Percentiles rank a stretch among this genome's conserved stretches.
Evolutionary conservation across 2,797 vertebrate genomes (phyloP).

Genomic region (Eulemur albifrons): DNA sequence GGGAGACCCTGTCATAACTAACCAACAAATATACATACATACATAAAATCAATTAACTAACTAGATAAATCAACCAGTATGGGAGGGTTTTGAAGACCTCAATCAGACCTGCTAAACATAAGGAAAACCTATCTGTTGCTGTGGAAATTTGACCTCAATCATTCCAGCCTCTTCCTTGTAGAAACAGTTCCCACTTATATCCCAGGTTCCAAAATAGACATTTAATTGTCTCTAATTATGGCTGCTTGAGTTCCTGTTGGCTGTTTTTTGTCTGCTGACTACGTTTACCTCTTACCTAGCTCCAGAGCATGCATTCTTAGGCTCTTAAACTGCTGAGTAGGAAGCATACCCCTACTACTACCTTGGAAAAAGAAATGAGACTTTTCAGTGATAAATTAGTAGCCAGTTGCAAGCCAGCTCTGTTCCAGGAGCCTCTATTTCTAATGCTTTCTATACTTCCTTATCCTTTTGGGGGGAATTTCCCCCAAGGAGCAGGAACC

Average conservation of each 20-base stretch:
- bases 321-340: conserved; percentile 49
- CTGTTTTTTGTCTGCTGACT: conserved; percentile 74
- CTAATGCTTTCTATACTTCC: conserved; percentile 72
- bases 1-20: too few species aligned
- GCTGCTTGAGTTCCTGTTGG: conserved; percentile 78
- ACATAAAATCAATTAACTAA: neutral
- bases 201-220: conserved; percentile 81
- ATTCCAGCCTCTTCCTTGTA: conserved; percentile 81
- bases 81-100: conserved; percentile 63
- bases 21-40: neutral
- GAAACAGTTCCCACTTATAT: conserved; percentile 80
- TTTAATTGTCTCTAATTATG: conserved; percentile 82
- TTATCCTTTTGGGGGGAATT: conserved; percentile 81
- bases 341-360: neutral
- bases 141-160: conserved; percentile 79
- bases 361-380: conserved; percentile 25
- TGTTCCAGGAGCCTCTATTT: conserved; percentile 77
- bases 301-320: conserved; percentile 43
- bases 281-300: neutral
- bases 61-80: conserved; percentile 69
- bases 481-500: conserved; percentile 76
- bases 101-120: conserved; percentile 73
- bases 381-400: neutral
- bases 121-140: conserved; percentile 72
- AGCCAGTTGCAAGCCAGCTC: conserved; percentile 71